phyloP scores from a whole-genome alignment of 2,888 invertebrate species.

The Cremastinae sp. region DNA sequence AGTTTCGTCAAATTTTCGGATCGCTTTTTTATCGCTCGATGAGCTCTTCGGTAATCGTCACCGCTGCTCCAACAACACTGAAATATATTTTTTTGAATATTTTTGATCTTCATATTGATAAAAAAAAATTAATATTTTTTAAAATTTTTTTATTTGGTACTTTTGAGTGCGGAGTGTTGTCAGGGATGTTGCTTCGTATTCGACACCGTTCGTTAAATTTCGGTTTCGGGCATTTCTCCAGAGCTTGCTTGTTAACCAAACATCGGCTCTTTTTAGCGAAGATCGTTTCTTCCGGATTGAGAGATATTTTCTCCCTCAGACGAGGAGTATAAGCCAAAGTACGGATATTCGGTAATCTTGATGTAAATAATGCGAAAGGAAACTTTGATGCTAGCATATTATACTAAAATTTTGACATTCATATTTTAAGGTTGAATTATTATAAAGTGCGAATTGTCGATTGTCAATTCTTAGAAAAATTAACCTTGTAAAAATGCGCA shows the following conservation, averaged over 20 bases:
- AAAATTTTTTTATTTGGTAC: slow-evolving; percentile 44
- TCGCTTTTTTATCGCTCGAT: slow-evolving; percentile 26
- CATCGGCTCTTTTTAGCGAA: slow-evolving; percentile 38
- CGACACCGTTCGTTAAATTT: slow-evolving; percentile 25
- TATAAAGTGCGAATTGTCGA: too few species aligned
- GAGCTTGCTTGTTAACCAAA: slow-evolving; percentile 47
- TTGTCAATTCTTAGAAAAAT: too few species aligned
- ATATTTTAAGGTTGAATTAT: too few species aligned
- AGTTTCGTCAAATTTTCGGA: slow-evolving; percentile 45
- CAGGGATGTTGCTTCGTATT: slow-evolving; percentile 35
- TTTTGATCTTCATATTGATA: background rate
- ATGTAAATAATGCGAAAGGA: slow-evolving; percentile 34
- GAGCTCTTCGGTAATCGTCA: slow-evolving; percentile 60
- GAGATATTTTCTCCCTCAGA: slow-evolving; percentile 24
- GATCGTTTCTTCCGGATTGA: slow-evolving; percentile 29
- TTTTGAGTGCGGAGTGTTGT: slow-evolving; percentile 39
- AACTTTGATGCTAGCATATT: slow-evolving; percentile 64
- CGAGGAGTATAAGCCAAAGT: slow-evolving; percentile 20
- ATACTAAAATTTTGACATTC: too few species aligned
- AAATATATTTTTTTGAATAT: slow-evolving; percentile 26
- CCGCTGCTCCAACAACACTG: slow-evolving; percentile 61
- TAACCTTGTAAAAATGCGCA: too few species aligned
- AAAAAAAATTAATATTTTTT: too few species aligned
- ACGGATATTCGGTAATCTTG: slow-evolving; percentile 34
- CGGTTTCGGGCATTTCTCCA: slow-evolving; percentile 59